A percentile compares a stretch with the other conserved stretches of the same genome.
Conservation (phyloP, 2,797 vertebrate genomes). For the Hydrophis major region DNA sequence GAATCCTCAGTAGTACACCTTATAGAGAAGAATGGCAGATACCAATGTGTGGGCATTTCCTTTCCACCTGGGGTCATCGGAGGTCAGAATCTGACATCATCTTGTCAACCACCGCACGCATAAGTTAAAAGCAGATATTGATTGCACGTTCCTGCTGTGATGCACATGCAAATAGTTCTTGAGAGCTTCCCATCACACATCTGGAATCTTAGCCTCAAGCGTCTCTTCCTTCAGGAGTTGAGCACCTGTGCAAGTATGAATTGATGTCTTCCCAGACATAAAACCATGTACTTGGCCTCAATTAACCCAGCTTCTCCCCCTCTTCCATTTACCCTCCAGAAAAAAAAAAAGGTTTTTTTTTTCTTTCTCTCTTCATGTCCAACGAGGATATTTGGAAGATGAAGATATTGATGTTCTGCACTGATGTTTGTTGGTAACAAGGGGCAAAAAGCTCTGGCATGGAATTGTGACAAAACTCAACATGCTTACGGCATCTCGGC, state of each 20-base stretch:
- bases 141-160: neutral
- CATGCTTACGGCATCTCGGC: slow-evolving; percentile 50
- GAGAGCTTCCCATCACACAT: neutral
- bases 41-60: neutral
- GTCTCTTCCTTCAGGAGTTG: neutral
- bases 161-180: neutral
- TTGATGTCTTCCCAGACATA: neutral
- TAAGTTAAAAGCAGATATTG: neutral
- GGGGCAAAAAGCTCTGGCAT: slow-evolving; percentile 38
- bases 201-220: neutral
- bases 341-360: slow-evolving; percentile 50
- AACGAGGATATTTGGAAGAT: slow-evolving; percentile 52
- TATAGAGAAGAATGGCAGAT: neutral
- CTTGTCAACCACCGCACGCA: too few species aligned
- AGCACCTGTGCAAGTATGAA: neutral
- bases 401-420: slow-evolving; percentile 34
- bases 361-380: slow-evolving; percentile 5
- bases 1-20: neutral
- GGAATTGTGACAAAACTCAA: slow-evolving; percentile 48
- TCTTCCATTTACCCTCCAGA: slow-evolving; percentile 57
- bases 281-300: neutral
- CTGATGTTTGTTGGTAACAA: slow-evolving; percentile 43
- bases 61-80: neutral
- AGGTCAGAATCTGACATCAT: neutral
- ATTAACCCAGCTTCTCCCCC: neutral